Percentiles rank a stretch among this genome's conserved stretches.
phyloP scores from a whole-genome alignment of 2,113 vertebrate genomes.

The Leiothrix lutea region DNA sequence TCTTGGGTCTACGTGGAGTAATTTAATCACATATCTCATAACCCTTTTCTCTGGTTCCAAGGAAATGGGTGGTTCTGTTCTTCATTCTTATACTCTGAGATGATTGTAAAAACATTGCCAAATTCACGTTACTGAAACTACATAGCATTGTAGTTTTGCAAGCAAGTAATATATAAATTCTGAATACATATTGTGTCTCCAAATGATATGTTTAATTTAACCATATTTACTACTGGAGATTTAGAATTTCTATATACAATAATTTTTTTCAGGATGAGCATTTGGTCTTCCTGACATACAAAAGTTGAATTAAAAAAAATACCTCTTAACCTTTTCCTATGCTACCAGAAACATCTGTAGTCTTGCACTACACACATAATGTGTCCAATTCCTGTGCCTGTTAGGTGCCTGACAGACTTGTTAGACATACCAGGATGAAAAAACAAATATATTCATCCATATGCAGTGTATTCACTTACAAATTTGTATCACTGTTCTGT shows the following conservation, averaged over 20 bases:
- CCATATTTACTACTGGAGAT: neutral
- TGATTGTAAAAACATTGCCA: neutral
- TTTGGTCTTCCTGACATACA: neutral
- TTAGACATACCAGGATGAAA: neutral
- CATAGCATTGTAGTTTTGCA: neutral
- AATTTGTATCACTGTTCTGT: neutral
- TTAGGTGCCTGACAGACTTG: neutral
- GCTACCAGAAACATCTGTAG: neutral
- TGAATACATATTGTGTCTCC: neutral
- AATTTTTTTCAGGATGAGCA: neutral
- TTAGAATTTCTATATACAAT: neutral
- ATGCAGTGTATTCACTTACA: neutral
- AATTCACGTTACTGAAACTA: neutral
- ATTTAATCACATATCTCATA: neutral
- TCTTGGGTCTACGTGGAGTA: neutral
- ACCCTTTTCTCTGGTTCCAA: neutral
- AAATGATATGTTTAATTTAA: neutral
- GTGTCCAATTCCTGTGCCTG: neutral
- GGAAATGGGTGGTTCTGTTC: neutral
- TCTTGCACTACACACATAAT: neutral
- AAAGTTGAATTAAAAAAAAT: neutral
- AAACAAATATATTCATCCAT: neutral
- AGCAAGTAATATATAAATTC: neutral
- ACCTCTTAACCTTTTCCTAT: neutral
- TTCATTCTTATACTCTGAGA: neutral